Evolutionary conservation across 2,797 vertebrate genomes (phyloP).

Genomic region (Coranthus polyacanthus): DNA sequence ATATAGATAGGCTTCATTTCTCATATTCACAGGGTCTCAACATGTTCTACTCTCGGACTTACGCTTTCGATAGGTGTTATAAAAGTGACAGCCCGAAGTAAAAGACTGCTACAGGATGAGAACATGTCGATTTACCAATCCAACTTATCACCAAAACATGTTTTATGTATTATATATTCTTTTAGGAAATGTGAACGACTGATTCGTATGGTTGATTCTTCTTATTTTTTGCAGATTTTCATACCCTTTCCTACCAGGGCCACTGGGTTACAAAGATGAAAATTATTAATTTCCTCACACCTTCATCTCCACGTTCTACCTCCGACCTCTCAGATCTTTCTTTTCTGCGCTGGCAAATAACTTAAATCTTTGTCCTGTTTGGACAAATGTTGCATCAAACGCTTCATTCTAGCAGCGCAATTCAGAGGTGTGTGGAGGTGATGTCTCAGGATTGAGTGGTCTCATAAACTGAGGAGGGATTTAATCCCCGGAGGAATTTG

Average conservation of each 20-base stretch:
- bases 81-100: neutral
- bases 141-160: neutral
- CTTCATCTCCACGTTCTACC: constrained; percentile 32
- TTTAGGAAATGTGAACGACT: neutral
- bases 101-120: neutral
- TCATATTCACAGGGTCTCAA: too few relatives aligned
- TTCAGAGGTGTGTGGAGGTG: constrained; percentile 2
- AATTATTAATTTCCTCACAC: constrained; percentile 14
- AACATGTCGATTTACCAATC: neutral
- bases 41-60: too few relatives aligned
- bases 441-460: constrained; percentile 63
- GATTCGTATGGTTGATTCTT: neutral
- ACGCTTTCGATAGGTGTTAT: neutral
- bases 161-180: neutral
- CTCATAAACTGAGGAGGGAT: constrained; percentile 68
- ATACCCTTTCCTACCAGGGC: neutral
- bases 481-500: constrained; percentile 46
- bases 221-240: constrained; percentile 9
- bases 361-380: constrained; percentile 21
- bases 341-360: neutral
- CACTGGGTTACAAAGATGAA: neutral
- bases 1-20: too few relatives aligned
- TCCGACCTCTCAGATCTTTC: constrained; percentile 12
- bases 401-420: constrained; percentile 9
- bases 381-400: constrained; percentile 9